Conservation (phyloP, 2,888 invertebrate species). For the Spilosoma lubricipeda region DNA sequence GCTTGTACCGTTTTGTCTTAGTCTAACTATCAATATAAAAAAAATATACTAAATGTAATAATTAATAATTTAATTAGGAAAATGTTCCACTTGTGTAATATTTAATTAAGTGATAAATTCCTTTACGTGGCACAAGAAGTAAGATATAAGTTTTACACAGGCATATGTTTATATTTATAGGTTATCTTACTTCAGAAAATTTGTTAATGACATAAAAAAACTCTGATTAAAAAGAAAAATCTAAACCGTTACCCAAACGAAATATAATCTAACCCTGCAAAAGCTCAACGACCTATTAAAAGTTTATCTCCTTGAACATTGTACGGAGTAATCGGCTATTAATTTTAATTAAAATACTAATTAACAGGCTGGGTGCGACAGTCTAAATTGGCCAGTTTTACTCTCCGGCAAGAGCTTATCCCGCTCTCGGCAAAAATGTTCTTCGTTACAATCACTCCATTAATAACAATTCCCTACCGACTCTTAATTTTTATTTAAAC, state of each 20-base stretch:
- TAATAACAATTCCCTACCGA: constrained; percentile 68
- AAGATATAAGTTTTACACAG: too few relatives aligned
- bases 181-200: not conserved
- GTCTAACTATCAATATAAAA: not conserved
- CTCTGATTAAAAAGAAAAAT: not conserved
- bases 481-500: constrained; percentile 64
- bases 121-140: too few relatives aligned
- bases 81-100: too few relatives aligned
- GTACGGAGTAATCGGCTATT: constrained; percentile 75
- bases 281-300: constrained; percentile 52
- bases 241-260: constrained; percentile 10
- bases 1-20: not conserved
- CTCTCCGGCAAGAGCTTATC: constrained; percentile 71
- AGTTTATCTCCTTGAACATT: constrained; percentile 68
- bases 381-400: constrained; percentile 74
- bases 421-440: constrained; percentile 65
- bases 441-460: constrained; percentile 72
- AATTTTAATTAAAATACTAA: constrained; percentile 83
- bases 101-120: too few relatives aligned
- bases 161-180: not conserved
- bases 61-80: too few relatives aligned
- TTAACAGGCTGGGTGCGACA: constrained; percentile 72
- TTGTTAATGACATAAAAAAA: not conserved
- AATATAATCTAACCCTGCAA: constrained; percentile 39
- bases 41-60: too few relatives aligned